Evolutionary conservation across 1,140 invertebrate genomes (phyloP).

Genomic region (Cryptotermes secundus): DNA sequence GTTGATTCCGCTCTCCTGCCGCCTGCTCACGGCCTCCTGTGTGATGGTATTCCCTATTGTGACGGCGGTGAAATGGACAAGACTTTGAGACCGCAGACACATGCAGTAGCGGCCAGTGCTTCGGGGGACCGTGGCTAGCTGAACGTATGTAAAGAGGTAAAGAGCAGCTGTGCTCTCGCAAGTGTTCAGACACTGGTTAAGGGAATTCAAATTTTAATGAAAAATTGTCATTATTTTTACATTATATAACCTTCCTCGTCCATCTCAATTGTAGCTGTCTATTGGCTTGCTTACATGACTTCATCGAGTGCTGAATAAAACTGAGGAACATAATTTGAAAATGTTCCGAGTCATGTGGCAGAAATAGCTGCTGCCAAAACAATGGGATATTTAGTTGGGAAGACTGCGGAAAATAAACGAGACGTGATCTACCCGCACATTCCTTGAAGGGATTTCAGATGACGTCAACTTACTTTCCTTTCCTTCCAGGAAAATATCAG

Average conservation of each 20-base stretch:
- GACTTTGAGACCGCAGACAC: not conserved
- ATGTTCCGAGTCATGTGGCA: too few species aligned
- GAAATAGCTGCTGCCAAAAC: too few species aligned
- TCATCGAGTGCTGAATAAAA: too few species aligned
- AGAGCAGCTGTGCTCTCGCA: not conserved
- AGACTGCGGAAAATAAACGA: too few species aligned
- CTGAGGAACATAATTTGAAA: too few species aligned
- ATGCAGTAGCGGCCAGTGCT: not conserved
- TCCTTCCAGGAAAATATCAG: too few species aligned
- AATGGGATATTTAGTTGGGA: too few species aligned
- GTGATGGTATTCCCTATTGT: slow-evolving; percentile 8
- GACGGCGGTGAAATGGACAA: slow-evolving; percentile 13
- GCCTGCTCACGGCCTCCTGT: not conserved
- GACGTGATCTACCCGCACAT: too few species aligned
- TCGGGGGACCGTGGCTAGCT: not conserved
- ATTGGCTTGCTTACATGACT: too few species aligned
- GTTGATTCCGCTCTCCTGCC: slow-evolving; percentile 46
- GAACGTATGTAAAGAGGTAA: not conserved
- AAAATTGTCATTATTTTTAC: not conserved
- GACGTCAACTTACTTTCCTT: too few species aligned
- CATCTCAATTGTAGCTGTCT: too few species aligned
- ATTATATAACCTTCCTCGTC: not conserved
- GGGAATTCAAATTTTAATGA: not conserved
- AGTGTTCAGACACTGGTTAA: not conserved
- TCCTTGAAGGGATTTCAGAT: too few species aligned